Percentiles rank a stretch among this genome's conserved stretches.
Conservation (phyloP, 2,888 invertebrate genomes). For the Epirrhoe alternata region DNA sequence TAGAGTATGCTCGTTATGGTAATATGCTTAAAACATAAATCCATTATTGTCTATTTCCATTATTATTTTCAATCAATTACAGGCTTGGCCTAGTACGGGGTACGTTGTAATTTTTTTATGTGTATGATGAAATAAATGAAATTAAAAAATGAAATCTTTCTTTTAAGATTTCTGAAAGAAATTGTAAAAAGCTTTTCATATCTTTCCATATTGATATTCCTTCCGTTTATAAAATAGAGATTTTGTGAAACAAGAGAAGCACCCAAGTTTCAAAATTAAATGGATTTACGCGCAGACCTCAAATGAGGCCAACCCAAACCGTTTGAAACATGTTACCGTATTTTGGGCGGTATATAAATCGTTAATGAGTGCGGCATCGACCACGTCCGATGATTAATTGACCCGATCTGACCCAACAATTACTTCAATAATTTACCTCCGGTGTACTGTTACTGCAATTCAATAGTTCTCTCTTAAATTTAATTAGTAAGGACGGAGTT, state of each 20-base stretch:
- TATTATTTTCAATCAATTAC: no score
- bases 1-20: no score
- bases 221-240: background rate
- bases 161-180: no score
- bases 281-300: conserved; percentile 31
- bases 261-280: conserved; percentile 18
- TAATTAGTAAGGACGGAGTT: conserved; percentile 48
- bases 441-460: conserved; percentile 62
- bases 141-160: no score
- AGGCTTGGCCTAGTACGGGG: no score
- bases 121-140: no score
- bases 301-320: conserved; percentile 38
- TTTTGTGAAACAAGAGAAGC: background rate
- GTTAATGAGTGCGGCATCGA: conserved; percentile 64
- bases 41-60: no score
- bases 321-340: conserved; percentile 53
- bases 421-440: conserved; percentile 83
- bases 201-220: background rate
- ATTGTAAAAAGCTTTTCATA: no score
- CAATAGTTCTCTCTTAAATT: conserved; percentile 58
- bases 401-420: conserved; percentile 80
- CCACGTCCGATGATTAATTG: conserved; percentile 80
- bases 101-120: no score
- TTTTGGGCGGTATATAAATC: conserved; percentile 71
- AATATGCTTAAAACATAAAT: no score